Percentiles rank a stretch among this genome's conserved stretches.
Evolutionary conservation across 92 coral and sea anemone genomes (phyloP).

Genomic region (Parazoanthus swiftii): DNA sequence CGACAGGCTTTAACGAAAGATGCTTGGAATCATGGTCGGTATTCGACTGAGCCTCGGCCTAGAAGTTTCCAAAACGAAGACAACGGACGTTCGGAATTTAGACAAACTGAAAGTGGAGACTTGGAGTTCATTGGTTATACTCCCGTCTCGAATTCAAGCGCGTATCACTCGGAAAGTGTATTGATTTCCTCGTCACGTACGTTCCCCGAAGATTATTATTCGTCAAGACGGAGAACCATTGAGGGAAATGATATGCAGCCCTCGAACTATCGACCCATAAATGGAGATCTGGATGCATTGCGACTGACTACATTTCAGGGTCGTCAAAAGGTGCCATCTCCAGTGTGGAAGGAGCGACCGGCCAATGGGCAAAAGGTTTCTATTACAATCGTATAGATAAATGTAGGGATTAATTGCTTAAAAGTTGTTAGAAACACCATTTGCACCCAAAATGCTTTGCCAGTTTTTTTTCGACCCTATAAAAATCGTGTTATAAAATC

Average conservation of each 20-base stretch:
- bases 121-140: conserved; percentile 49
- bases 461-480: neutral
- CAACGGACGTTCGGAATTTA: conserved; percentile 59
- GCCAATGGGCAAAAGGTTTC: conserved; percentile 49
- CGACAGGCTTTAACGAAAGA: conserved; percentile 13
- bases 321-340: conserved; percentile 53
- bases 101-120: conserved; percentile 65
- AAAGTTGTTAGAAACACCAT: neutral
- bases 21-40: conserved; percentile 6
- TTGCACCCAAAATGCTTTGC: neutral
- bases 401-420: neutral
- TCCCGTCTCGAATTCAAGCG: conserved; percentile 29
- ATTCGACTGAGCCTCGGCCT: conserved; percentile 24
- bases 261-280: conserved; percentile 85
- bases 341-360: conserved; percentile 83
- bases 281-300: conserved; percentile 86
- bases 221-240: conserved; percentile 56
- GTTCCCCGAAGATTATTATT: conserved; percentile 44
- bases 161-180: conserved; percentile 82
- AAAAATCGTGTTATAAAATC: too few relatives aligned
- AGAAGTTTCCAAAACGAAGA: conserved; percentile 33
- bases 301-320: conserved; percentile 72
- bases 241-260: conserved; percentile 51
- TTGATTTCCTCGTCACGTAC: conserved; percentile 63
- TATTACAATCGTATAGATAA: conserved; percentile 39